Evolutionary conservation across 2,888 invertebrate species (phyloP).

Genomic region (Drosophila paramelanica): DNA sequence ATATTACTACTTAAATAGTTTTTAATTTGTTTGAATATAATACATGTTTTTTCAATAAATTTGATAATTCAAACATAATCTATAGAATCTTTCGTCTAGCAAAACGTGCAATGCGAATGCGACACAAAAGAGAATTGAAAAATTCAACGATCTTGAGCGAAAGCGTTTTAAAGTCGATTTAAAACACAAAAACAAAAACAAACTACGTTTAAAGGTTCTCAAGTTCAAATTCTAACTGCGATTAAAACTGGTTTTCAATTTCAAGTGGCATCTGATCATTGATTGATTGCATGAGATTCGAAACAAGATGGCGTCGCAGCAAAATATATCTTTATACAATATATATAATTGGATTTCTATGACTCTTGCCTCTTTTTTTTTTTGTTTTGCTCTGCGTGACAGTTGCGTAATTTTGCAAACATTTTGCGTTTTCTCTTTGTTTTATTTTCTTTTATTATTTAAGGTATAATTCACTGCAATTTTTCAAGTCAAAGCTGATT

Average conservation of each 20-base stretch:
- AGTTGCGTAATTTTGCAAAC: constrained; percentile 14
- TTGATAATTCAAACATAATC: no score
- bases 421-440: background rate
- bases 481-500: constrained; percentile 44
- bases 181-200: background rate
- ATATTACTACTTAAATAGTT: no score
- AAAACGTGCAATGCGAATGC: constrained; percentile 2
- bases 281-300: background rate
- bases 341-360: background rate
- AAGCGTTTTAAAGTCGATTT: background rate
- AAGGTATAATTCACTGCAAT: constrained; percentile 16
- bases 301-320: background rate
- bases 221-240: background rate
- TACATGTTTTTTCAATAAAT: no score
- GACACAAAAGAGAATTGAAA: constrained; percentile 1
- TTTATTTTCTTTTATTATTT: constrained; percentile 14
- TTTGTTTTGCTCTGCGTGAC: background rate
- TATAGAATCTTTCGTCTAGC: no score
- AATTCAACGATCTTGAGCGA: background rate
- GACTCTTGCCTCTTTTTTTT: background rate
- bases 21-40: no score
- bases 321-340: background rate
- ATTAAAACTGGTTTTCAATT: constrained; percentile 8
- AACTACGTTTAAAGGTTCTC: background rate
- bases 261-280: constrained; percentile 1